Evolutionary conservation across 1,140 invertebrate species (phyloP).

Genomic region (Zaprionus africanus): DNA sequence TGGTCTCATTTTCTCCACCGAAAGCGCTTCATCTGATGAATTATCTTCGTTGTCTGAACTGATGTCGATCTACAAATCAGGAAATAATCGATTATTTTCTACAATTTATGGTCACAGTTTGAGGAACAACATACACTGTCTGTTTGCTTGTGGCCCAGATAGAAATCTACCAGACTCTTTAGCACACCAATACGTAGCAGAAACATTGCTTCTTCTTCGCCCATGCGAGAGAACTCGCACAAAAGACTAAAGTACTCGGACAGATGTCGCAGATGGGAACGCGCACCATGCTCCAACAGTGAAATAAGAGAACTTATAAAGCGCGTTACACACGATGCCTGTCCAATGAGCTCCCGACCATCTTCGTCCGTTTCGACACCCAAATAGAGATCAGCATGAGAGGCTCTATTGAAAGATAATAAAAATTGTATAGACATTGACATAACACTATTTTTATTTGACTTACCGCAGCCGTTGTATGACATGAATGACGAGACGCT

Average conservation of each 20-base stretch:
- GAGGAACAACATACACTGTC: constrained; percentile 72
- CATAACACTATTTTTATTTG: too few species aligned
- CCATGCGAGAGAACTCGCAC: constrained; percentile 97
- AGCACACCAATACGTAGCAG: constrained; percentile 94
- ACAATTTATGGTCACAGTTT: not conserved
- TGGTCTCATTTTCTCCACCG: constrained; percentile 90
- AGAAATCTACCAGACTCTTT: constrained; percentile 95
- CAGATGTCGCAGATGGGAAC: constrained; percentile 93
- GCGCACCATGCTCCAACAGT: constrained; percentile 94
- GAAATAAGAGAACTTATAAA: constrained; percentile 95
- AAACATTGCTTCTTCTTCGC: constrained; percentile 95
- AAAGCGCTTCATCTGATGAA: constrained; percentile 85
- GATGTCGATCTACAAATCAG: constrained; percentile 86
- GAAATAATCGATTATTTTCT: not conserved
- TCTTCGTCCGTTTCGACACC: constrained; percentile 89
- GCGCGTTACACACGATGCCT: constrained; percentile 94
- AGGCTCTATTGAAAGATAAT: constrained; percentile 82
- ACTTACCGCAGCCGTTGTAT: constrained; percentile 91
- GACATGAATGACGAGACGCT: constrained; percentile 96
- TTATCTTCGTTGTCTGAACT: constrained; percentile 92
- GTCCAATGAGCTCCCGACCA: constrained; percentile 89
- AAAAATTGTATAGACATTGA: not conserved
- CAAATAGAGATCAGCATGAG: constrained; percentile 90
- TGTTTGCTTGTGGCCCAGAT: constrained; percentile 90
- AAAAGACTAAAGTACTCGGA: constrained; percentile 96